These are phyloP conservation scores for Trissolcus brochymenae DNA, from an alignment of 2,888 invertebrate species.

Conservation along the genomic window DNA sequence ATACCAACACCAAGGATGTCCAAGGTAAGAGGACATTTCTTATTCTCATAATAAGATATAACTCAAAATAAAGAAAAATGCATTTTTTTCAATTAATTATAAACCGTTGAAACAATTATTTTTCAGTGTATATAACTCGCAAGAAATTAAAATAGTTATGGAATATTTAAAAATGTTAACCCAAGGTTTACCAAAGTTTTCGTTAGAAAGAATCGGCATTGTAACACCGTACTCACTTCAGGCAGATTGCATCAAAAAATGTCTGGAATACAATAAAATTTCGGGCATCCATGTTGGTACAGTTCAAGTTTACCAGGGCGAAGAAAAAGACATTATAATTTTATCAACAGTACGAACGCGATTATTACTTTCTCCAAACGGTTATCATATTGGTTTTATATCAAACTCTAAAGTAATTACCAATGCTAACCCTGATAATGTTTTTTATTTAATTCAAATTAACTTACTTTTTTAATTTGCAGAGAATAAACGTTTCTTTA, in stretches of 20 bases:
- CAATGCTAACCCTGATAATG: too few species aligned
- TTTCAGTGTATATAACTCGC: conserved; percentile 79
- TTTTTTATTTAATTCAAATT: too few species aligned
- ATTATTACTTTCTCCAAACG: conserved; percentile 78
- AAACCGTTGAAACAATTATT: too few species aligned
- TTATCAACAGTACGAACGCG: conserved; percentile 87
- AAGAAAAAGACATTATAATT: conserved; percentile 88
- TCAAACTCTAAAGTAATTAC: conserved; percentile 77
- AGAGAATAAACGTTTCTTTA: conserved; percentile 86
- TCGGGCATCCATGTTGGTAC: conserved; percentile 84
- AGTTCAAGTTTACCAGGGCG: conserved; percentile 92
- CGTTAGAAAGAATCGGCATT: conserved; percentile 78
- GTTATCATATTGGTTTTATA: conserved; percentile 78
- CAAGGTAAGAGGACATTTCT: conserved; percentile 40
- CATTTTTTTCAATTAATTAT: too few species aligned
- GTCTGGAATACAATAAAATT: conserved; percentile 72
- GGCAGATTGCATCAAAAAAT: conserved; percentile 76
- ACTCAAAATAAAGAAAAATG: too few species aligned
- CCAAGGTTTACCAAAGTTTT: conserved; percentile 27
- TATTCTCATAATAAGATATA: too few species aligned
- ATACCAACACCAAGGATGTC: conserved; percentile 75
- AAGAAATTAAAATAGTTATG: conserved; percentile 80
- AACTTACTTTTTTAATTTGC: conserved; percentile 56
- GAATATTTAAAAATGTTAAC: conserved; percentile 79
- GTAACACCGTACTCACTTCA: conserved; percentile 79